Evolutionary conservation across 2,797 vertebrate species (phyloP).

Genomic region (Acipenser transmontanus): DNA sequence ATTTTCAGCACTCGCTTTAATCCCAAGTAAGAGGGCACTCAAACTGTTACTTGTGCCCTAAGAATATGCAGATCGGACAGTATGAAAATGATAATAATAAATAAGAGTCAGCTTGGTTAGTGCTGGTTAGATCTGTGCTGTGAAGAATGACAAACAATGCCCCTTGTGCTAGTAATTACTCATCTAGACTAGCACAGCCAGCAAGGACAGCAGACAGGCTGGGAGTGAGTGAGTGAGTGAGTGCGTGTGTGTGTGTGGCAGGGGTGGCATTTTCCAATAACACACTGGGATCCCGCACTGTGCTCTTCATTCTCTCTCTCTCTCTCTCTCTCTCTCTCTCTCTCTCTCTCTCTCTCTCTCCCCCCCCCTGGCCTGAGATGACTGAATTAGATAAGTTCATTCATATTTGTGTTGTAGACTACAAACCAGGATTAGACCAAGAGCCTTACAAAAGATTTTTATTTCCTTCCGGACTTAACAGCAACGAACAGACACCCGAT

Average conservation of each 20-base stretch:
- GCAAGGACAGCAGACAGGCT: slow-evolving; percentile 22
- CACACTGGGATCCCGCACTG: neutral
- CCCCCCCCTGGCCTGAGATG: slow-evolving; percentile 41
- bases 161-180: slow-evolving; percentile 69
- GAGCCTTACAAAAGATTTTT: too few relatives aligned
- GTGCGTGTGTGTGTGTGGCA: neutral
- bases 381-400: too few relatives aligned
- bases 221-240: slow-evolving; percentile 13
- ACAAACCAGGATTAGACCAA: too few relatives aligned
- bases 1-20: too few relatives aligned
- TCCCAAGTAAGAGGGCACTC: too few relatives aligned
- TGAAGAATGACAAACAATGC: slow-evolving; percentile 65
- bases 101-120: too few relatives aligned
- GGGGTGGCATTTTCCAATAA: neutral
- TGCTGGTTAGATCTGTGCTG: slow-evolving; percentile 28
- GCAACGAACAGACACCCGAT: too few relatives aligned
- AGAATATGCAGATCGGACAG: too few relatives aligned
- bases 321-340: slow-evolving; percentile 56
- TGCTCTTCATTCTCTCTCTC: slow-evolving; percentile 36
- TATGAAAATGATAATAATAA: too few relatives aligned
- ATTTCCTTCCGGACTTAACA: too few relatives aligned
- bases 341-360: slow-evolving; percentile 31
- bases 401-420: too few relatives aligned
- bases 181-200: slow-evolving; percentile 39
- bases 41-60: too few relatives aligned